Base-by-base conservation (phyloP, 2,113 vertebrate genomes). In the Halcyon malimbica region DNA sequence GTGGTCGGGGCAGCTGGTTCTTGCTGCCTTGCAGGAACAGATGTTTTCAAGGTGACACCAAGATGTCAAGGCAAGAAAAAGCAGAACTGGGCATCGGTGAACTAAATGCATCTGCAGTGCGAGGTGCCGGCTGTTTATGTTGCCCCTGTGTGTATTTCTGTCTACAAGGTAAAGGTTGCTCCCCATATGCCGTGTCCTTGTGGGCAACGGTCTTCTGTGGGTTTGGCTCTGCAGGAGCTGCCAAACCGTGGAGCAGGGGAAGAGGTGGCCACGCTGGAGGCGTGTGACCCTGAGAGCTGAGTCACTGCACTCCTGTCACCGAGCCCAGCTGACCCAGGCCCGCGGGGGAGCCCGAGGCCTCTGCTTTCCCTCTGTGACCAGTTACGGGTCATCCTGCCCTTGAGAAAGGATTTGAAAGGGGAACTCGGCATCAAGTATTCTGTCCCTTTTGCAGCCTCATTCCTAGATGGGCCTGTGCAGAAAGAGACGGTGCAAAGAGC, bases 91-190 rank as follows among this genome's bases (percentile, higher is more conserved):
- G 68, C 39, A 35, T 21, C 33, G 2, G 5, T 2, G 33, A 48
- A 5, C 44, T 51, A 2, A 12, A 16, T 8, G 63, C 29, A 13
- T 11, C 21, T 56, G 18, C 33, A 62, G 48, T 0, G 13, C n/a
- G 24, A 41, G 53, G 48, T 28, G 19, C 21, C 35, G 6, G 42
- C 9, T 71, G 63, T 44, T 80, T 31, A 33, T 0, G 2, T 25
- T 12, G 37, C 10, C 0, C 1, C 54, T 5, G 0, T 9, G 0
- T 1, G 21, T 54, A 11, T 41, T n/a, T 1, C 37, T 25, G 5
- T 39, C 9, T 6, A 1, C 12, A 1, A 1, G 3, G 19, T 7
- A 3, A 62, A n/a, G 51, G 51, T 10, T 29, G 11, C 17, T 23
- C 4, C 25, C 3, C 2, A 5, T 2, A 0, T 1, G 31, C 84